Evolutionary conservation across 1,140 invertebrate genomes (phyloP), one percentile per base, ranked within the genome.

Genomic region (Dinoponera quadriceps): DNA sequence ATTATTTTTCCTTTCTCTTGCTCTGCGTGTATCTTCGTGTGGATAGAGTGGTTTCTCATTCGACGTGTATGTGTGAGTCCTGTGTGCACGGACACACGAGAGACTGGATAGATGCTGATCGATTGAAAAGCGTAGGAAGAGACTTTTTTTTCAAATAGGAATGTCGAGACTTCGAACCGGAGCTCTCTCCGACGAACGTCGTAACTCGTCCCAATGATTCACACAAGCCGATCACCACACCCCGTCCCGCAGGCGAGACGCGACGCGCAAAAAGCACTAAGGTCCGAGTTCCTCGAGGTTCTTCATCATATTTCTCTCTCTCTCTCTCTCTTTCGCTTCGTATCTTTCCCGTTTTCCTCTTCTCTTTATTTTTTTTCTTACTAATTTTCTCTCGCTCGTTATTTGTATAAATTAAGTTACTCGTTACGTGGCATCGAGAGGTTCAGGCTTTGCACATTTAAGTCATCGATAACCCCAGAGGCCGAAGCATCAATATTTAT

Each of bases 121-220:
- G 9, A 44, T 75, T 20, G 18, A 73, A 88, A 88, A 77, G 69
- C 82, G 57, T 72, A 82, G 73, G 83, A 73, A 88, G 48, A 55
- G 81, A 80, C 94, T 94, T 87, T 82, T 90, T 69, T 73, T 54
- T 80, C 54, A 84, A 65, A 54, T 71, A 88, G 62, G 59, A 78
- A 75, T 84, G 83, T 85, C 54, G 77, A 82, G 84, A 75, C 59
- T 81, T 88, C 66, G 55, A 68, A 85, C 78, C 77, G 25, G 84
- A 82, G 75, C 83, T 86, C 72, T 82, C 75, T 44, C 38, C 33
- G 71, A 83, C 60, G 20, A 68, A 87, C 54, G 48, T 44, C 59
- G 78, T 69, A 48, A 57, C 51, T 86, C 62, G 16, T 44, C 0
- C 38, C 7, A 44, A 44, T 9, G 38, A 44, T 44, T 9, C 77